phyloP scores from a whole-genome alignment of 2,888 invertebrate genomes.

The Phortica magna region DNA sequence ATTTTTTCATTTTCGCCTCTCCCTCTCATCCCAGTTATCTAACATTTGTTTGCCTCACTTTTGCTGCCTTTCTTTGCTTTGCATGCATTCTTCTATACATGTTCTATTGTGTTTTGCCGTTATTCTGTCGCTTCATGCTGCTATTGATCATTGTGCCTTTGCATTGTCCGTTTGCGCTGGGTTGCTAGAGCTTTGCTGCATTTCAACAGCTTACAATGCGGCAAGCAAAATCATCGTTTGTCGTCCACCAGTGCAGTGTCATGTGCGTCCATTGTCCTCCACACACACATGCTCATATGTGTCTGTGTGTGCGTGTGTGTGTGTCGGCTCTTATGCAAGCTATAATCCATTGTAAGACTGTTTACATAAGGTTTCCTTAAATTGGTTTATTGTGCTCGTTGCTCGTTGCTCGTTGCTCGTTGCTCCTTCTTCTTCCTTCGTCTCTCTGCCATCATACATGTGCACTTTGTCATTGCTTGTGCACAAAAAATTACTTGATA shows the following conservation, averaged over 20 bases:
- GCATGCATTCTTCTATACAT: not conserved
- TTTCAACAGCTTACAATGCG: not conserved
- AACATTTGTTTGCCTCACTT: no score
- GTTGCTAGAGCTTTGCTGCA: not conserved
- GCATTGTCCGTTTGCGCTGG: not conserved
- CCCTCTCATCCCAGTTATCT: not conserved
- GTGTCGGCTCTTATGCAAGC: constrained; percentile 42
- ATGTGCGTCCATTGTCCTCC: no score
- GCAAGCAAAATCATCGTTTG: no score
- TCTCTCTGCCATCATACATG: not conserved
- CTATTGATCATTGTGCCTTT: constrained; percentile 10
- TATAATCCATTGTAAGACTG: constrained; percentile 66
- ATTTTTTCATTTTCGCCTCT: not conserved
- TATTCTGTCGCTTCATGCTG: not conserved
- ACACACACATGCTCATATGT: not conserved
- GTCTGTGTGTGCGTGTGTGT: constrained; percentile 23
- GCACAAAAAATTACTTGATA: not conserved
- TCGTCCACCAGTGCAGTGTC: no score
- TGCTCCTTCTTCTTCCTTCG: not conserved
- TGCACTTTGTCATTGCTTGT: not conserved
- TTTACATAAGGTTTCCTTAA: constrained; percentile 69
- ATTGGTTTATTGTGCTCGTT: constrained; percentile 65
- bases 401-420: not conserved
- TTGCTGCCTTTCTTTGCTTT: not conserved
- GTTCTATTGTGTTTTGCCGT: not conserved